Base-by-base conservation (phyloP, 2,888 invertebrate species). In the Pterostichus niger region DNA sequence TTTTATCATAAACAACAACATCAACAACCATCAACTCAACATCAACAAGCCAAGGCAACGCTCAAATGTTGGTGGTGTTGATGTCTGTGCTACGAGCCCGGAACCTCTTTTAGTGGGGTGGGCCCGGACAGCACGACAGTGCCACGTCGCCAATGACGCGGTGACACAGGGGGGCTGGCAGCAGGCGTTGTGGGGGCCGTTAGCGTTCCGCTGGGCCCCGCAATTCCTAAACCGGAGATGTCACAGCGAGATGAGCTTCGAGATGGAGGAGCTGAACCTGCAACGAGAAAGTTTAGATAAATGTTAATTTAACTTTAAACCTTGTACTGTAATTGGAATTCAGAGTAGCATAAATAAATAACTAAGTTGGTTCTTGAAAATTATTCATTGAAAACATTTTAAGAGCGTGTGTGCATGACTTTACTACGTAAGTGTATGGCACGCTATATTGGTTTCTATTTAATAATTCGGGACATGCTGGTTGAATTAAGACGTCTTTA, bases 121-220 rank as follows among this genome's bases (percentile, higher is more conserved):
- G 76, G 84, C 49, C 77, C 79, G 35, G 68, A 83, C 49, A 80
- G 78, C 15, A 82, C 71, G 44, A 79, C 78, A 15, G 89, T 88
- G 46, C 87, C 86, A 56, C 92, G 88, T 83, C 91, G 91, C 71
- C 89, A 90, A 84, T 94, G 94, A 73, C 94, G 93, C 24, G 96
- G 96, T 49, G 96, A 95, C 49, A 93, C 92, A 71, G 96, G 95
- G 64, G 96, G 96, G 56, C 95, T 96, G 46, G 93, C 90, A 79
- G 93, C 92, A 0, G 96, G 96, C 13, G 96, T 95, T 52, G 92
- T 92, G 15, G 95, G 95, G 54, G 96, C 95, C 11, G 96, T 95
- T 73, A 94, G 93, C 10, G 93, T 93, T 31, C 93, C 90, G 84
- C 93, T 93, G 83, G 93, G 92, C 40, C 93, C 92, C 84, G 92